phyloP scores from a whole-genome alignment of 2,113 vertebrate genomes.

The Chrysochloris asiatica region DNA sequence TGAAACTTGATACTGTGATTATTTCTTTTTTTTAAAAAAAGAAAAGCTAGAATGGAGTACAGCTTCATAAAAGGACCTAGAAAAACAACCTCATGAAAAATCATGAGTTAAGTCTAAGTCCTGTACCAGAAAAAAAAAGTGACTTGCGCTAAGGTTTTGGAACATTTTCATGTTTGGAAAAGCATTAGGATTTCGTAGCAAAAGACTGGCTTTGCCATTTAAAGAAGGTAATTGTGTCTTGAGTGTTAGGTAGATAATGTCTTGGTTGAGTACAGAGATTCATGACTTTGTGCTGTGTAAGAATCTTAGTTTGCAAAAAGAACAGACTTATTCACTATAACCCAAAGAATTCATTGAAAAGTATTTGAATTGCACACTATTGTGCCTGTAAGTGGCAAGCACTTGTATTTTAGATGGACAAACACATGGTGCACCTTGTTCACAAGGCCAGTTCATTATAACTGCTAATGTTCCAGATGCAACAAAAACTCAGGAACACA shows the following conservation, averaged over 20 bases:
- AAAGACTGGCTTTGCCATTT: not conserved
- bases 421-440: not conserved
- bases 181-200: not conserved
- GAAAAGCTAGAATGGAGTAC: constrained; percentile 25
- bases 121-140: not conserved
- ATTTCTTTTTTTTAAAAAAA: not conserved
- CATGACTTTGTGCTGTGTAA: not conserved
- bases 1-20: constrained; percentile 8
- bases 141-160: not conserved
- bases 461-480: not conserved
- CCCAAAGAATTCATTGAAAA: not conserved
- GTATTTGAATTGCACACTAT: not conserved
- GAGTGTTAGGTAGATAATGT: not conserved
- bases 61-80: not conserved
- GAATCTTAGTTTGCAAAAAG: not conserved
- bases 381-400: not conserved
- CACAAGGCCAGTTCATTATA: not conserved
- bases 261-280: not conserved
- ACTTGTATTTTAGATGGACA: not conserved
- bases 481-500: not conserved
- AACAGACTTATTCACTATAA: not conserved
- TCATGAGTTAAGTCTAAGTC: not conserved
- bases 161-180: not conserved
- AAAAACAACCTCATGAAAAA: too few species aligned
- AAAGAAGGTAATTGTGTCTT: not conserved